Conservation (phyloP, 2,113 vertebrate species). For the Theristicus caerulescens region DNA sequence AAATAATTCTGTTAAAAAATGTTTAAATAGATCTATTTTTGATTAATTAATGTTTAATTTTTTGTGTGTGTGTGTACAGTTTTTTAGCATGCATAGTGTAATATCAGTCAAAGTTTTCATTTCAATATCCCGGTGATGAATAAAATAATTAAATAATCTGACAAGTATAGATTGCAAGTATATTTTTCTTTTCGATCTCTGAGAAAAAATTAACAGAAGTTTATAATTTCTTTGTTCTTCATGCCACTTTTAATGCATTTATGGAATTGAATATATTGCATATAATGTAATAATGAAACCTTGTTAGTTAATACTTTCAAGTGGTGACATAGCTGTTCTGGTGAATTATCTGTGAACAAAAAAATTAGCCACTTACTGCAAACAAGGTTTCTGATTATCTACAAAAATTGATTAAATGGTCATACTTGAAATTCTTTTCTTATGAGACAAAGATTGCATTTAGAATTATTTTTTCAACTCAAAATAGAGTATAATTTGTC, state of each 20-base stretch:
- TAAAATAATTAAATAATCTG: not conserved
- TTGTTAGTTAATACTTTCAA: not conserved
- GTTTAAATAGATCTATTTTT: not conserved
- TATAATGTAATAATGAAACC: not conserved
- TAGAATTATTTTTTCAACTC: constrained; percentile 16
- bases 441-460: not conserved
- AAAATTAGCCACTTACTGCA: not conserved
- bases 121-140: not conserved
- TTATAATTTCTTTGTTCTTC: not conserved
- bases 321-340: not conserved
- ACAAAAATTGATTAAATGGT: not conserved
- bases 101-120: not conserved
- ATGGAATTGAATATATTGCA: not conserved
- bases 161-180: not conserved
- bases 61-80: not conserved
- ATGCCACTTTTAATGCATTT: not conserved
- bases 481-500: not conserved
- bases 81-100: not conserved
- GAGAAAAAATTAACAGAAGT: not conserved
- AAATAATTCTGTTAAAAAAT: not conserved
- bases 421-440: not conserved
- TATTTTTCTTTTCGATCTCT: not conserved
- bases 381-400: constrained; percentile 23
- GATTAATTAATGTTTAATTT: not conserved
- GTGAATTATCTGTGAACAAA: constrained; percentile 33